Evolutionary conservation across 2,888 invertebrate species (phyloP).

Genomic region (Atethmia centrago): DNA sequence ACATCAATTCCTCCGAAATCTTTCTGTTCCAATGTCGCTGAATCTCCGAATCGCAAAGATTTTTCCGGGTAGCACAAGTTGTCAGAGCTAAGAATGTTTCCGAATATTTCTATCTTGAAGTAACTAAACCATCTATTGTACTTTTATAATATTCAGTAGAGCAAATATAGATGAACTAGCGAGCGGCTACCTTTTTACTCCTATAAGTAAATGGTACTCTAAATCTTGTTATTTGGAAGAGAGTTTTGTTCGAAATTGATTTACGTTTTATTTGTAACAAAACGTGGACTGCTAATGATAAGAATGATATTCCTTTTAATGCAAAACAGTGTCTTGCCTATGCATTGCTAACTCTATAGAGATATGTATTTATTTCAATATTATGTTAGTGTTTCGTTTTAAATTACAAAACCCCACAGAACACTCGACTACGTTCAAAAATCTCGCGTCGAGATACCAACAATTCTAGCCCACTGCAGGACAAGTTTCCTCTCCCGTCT

Average conservation of each 20-base stretch:
- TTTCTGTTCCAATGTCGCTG: conserved; percentile 1
- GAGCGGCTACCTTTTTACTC: conserved; percentile 3
- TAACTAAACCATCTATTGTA: conserved; percentile 5
- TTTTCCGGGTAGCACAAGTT: conserved; percentile 7
- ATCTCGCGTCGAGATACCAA: too few species aligned
- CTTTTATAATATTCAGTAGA: conserved; percentile 30
- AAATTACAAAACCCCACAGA: too few species aligned
- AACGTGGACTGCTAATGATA: neutral
- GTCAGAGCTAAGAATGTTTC: conserved; percentile 15
- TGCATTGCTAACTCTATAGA: too few species aligned
- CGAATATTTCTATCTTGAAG: conserved; percentile 6
- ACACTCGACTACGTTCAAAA: too few species aligned
- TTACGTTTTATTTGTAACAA: neutral
- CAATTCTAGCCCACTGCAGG: too few species aligned
- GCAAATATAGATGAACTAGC: neutral
- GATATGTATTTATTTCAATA: too few species aligned
- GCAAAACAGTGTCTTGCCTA: too few species aligned
- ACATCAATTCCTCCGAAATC: conserved; percentile 14
- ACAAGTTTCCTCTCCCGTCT: too few species aligned
- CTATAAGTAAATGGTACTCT: conserved; percentile 8
- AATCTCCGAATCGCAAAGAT: conserved; percentile 2
- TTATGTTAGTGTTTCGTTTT: too few species aligned
- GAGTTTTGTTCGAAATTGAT: conserved; percentile 1
- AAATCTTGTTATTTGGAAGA: neutral
- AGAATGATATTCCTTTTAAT: neutral